Evolutionary conservation across 2,797 vertebrate species (phyloP), one percentile per base, ranked within the genome.

Genomic region (Loris lydekkerianus): DNA sequence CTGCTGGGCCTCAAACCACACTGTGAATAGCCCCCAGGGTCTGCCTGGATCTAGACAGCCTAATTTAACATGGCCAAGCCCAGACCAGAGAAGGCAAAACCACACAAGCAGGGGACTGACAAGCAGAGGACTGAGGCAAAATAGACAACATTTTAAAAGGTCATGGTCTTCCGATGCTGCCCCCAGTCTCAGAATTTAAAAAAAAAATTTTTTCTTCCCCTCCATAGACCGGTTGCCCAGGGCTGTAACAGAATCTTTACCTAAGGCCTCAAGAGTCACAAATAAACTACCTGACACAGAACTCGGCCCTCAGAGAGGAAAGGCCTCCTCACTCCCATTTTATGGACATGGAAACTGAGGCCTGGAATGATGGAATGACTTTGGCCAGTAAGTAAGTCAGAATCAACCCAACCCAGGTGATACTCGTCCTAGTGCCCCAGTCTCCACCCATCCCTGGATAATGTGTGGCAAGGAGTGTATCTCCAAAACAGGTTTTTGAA

Each of bases 401-500:
- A 40, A 73, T 13, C 23, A 7, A 60, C 49, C 46, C 46, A 58
- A 69, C 46, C 63, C 20, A 31, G 0, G 21, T 14, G 78, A 56
- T 25, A 29, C 40, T n/a, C 61, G 11, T 46, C 69, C 53, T n/a
- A 2, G 0, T 17, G 40, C 7, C 25, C 20, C 73, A 84, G 40
- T 27, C 78, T 46, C 73, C 72, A 94, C 60, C 25, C 11, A 73
- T 9, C 4, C 63, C 60, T 46, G 37, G 70, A 69, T 23, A n/a
- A 90, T 10, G 7, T 18, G 31, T 21, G 31, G 3, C 21, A 37
- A 40, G 27, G 27, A 10, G 0, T n/a, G 77, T 63, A 23, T 82
- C 86, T 89, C 63, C 29, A n/a, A 93, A 89, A 85, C 10, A 31
- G 23, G 61, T 37, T 82, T 75, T 83, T 76, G 73, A 96, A 89